Evolutionary conservation across 2,888 invertebrate species (phyloP).

Genomic region (Leucoma salicis): DNA sequence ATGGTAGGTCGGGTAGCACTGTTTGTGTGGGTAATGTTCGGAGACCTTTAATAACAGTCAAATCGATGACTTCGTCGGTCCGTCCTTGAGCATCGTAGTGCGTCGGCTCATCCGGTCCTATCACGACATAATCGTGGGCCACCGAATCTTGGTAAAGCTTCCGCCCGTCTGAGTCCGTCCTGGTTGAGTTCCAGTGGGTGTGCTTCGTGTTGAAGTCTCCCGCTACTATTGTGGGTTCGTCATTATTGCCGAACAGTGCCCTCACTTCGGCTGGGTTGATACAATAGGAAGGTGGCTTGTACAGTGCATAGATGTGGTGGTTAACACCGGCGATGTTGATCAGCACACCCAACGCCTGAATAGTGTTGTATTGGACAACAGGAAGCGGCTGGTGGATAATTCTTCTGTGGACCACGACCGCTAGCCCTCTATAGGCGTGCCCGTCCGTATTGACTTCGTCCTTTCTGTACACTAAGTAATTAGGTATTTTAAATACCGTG

Average conservation of each 20-base stretch:
- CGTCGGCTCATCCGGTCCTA: slow-evolving; percentile 3
- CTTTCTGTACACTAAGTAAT: not conserved
- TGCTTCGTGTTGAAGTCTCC: slow-evolving; percentile 1
- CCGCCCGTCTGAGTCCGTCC: not conserved
- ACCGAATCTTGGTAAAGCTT: not conserved
- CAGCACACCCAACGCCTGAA: slow-evolving; percentile 2
- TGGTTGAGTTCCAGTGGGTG: not conserved
- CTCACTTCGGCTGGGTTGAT: not conserved
- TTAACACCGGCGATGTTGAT: not conserved
- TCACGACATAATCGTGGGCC: not conserved
- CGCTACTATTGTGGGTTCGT: not conserved
- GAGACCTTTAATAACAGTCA: not conserved
- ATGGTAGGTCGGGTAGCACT: no score
- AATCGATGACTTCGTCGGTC: not conserved
- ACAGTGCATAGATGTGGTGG: slow-evolving; percentile 1
- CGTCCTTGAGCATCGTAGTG: not conserved
- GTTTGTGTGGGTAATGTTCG: not conserved
- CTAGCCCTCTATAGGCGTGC: not conserved
- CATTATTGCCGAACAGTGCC: not conserved
- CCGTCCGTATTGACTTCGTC: not conserved
- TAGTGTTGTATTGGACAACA: not conserved
- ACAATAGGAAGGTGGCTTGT: not conserved
- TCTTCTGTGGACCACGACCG: not conserved
- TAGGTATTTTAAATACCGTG: not conserved
- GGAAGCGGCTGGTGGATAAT: slow-evolving; percentile 1